Evolutionary conservation across 64 coral and sea anemone species (phyloP).

Genomic region (Stichodactyla helianthus): DNA sequence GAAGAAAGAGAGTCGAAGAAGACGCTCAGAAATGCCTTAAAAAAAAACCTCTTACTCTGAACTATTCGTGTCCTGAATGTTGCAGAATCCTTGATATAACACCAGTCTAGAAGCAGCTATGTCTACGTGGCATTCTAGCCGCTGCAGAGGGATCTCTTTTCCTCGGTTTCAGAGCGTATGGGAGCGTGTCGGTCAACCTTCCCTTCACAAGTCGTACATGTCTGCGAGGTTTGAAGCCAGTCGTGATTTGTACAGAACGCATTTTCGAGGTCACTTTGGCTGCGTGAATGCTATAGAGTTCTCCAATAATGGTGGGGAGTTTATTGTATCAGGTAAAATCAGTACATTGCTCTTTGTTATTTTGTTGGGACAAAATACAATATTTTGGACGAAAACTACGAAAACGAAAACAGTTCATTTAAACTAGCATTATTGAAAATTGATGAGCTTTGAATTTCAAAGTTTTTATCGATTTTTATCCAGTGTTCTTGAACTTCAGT

Average conservation of each 20-base stretch:
- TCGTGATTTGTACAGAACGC: slow-evolving; percentile 41
- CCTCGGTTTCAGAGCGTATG: slow-evolving; percentile 46
- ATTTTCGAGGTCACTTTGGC: slow-evolving; percentile 79
- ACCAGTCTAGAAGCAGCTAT: neutral
- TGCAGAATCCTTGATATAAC: neutral
- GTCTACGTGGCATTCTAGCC: neutral
- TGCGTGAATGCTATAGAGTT: slow-evolving; percentile 93
- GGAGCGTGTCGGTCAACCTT: slow-evolving; percentile 38
- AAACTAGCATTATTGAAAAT: neutral
- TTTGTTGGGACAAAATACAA: neutral
- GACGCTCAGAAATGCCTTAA: neutral
- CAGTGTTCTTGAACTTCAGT: neutral
- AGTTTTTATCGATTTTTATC: neutral
- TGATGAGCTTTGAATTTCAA: neutral
- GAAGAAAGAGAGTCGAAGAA: neutral
- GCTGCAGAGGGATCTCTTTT: neutral
- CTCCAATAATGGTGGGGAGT: slow-evolving; percentile 75
- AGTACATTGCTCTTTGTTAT: neutral
- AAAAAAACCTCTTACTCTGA: neutral
- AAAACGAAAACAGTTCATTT: neutral
- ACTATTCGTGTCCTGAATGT: neutral
- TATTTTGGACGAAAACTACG: neutral
- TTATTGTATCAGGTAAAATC: slow-evolving; percentile 70
- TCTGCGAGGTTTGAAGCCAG: slow-evolving; percentile 50
- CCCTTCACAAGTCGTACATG: slow-evolving; percentile 47